phyloP scores from a whole-genome alignment of 1,140 invertebrate genomes.

The Lasioglossum baleicum region DNA sequence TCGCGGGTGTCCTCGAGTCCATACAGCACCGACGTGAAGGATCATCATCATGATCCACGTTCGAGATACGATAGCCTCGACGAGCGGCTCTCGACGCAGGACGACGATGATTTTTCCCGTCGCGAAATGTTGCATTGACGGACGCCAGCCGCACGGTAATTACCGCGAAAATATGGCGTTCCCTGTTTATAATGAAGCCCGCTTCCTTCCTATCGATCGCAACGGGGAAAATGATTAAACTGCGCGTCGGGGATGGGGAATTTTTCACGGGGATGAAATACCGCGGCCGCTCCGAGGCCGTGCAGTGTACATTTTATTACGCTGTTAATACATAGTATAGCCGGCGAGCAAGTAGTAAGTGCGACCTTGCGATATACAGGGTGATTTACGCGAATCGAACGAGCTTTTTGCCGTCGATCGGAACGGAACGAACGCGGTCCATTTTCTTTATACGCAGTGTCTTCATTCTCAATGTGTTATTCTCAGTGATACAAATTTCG shows the following conservation, averaged over 20 bases:
- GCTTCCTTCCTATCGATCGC: conserved; percentile 35
- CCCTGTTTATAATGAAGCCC: conserved; percentile 25
- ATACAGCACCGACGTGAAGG: not conserved
- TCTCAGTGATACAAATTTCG: too few relatives aligned
- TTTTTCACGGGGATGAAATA: conserved; percentile 11
- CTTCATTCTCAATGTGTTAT: too few relatives aligned
- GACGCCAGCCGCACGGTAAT: conserved; percentile 8
- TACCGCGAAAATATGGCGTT: conserved; percentile 36
- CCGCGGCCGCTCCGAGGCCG: not conserved
- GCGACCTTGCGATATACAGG: too few relatives aligned
- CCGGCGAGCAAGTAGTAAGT: not conserved
- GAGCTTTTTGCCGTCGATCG: not conserved
- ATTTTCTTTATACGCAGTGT: not conserved
- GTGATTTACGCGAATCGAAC: not conserved
- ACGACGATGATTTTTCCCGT: conserved; percentile 7
- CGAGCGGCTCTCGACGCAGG: not conserved
- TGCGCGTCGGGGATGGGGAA: conserved; percentile 5
- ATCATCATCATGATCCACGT: not conserved
- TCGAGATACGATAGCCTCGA: not conserved
- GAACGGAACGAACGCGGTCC: too few relatives aligned
- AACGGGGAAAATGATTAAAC: conserved; percentile 31
- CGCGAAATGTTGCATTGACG: conserved; percentile 6
- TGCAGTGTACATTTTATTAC: conserved; percentile 5
- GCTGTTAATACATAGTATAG: not conserved
- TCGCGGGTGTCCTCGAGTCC: not conserved